Percentiles rank a stretch among this genome's conserved stretches.
These are phyloP conservation scores for Apostichopus parvimensis DNA, from an alignment of 35 echinoderm and acorn worm species.

Conservation along the genomic window DNA sequence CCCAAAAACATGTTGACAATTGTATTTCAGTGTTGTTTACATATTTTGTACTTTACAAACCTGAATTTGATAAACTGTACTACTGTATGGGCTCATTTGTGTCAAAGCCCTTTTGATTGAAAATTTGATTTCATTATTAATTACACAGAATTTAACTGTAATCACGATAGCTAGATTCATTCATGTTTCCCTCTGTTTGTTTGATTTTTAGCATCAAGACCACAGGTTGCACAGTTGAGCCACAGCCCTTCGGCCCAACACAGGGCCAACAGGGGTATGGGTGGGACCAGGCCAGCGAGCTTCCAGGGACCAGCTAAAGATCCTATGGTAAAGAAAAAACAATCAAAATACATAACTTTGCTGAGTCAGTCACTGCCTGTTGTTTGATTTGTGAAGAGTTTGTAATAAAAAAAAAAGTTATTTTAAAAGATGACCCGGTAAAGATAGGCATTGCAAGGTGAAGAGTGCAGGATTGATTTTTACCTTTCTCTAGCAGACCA, in stretches of 20 bases:
- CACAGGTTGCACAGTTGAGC: slow-evolving; percentile 65
- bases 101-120: not conserved
- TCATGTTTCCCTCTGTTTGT: not conserved
- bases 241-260: slow-evolving; percentile 28
- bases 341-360: too few species aligned
- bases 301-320: slow-evolving; percentile 83
- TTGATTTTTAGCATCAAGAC: slow-evolving; percentile 42
- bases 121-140: not conserved
- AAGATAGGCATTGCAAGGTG: too few species aligned
- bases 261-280: slow-evolving; percentile 10
- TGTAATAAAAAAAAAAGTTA: not conserved
- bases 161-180: not conserved
- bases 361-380: too few species aligned
- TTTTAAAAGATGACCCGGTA: too few species aligned
- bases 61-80: too few species aligned
- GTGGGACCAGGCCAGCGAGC: slow-evolving; percentile 62
- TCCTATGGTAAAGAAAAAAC: slow-evolving; percentile 55
- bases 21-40: too few species aligned
- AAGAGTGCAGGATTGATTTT: too few species aligned
- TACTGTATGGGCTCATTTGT: too few species aligned
- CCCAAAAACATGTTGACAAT: too few species aligned
- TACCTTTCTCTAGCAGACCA: too few species aligned
- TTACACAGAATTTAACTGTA: not conserved
- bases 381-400: not conserved
- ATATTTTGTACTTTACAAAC: too few species aligned